These are phyloP conservation scores for Bolborhynchus lineola DNA, from an alignment of 2,113 vertebrate genomes.

Conservation along the genomic window DNA sequence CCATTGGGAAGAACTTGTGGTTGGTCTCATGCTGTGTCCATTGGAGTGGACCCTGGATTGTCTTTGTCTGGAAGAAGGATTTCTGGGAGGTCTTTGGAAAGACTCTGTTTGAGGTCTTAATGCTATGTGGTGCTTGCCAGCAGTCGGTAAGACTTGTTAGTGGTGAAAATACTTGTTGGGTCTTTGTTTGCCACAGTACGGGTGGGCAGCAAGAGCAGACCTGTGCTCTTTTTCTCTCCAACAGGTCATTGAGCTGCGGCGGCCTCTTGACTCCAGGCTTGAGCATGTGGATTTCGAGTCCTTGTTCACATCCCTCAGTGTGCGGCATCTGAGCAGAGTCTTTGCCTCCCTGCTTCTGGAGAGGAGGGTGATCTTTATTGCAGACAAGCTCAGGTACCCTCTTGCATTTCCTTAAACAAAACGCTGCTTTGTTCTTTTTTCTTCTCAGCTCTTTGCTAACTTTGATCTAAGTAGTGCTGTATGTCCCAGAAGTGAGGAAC, in stretches of 20 bases:
- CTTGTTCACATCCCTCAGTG: slow-evolving; percentile 87
- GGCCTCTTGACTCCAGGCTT: slow-evolving; percentile 91
- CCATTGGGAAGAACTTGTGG: background rate
- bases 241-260: slow-evolving; percentile 91
- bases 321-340: slow-evolving; percentile 80
- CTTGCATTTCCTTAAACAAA: background rate
- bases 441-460: background rate
- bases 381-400: slow-evolving; percentile 92
- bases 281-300: slow-evolving; percentile 96
- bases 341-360: slow-evolving; percentile 92
- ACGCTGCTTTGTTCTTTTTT: background rate
- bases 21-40: background rate
- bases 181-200: background rate
- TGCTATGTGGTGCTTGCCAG: background rate
- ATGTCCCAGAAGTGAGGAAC: background rate
- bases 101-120: background rate
- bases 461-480: background rate
- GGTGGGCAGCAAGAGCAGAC: background rate
- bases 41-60: background rate
- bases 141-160: background rate
- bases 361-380: slow-evolving; percentile 92
- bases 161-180: background rate
- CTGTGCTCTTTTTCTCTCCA: background rate
- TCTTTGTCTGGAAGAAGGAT: background rate
- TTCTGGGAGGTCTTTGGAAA: background rate